Evolutionary conservation across 2,113 vertebrate genomes (phyloP).

Genomic region (Calyptomena viridis): DNA sequence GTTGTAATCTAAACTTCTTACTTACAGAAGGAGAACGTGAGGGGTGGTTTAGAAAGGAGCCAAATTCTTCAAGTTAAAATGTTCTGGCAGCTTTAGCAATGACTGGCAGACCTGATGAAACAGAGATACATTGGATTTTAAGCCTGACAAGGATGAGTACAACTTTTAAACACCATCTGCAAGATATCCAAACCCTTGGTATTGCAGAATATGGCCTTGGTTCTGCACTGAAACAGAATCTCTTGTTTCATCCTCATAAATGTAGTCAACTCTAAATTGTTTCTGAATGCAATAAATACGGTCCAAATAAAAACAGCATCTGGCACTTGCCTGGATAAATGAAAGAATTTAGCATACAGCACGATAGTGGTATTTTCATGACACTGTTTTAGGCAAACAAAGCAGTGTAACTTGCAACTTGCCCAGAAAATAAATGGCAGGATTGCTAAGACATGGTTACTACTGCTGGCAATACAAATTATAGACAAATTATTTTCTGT

Average conservation of each 20-base stretch:
- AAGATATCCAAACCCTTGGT: neutral
- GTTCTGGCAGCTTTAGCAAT: neutral
- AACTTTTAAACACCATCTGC: conserved; percentile 34
- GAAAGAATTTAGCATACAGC: neutral
- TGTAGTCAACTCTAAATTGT: neutral
- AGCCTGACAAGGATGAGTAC: neutral
- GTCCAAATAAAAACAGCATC: neutral
- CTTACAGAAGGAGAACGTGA: neutral
- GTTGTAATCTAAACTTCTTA: neutral
- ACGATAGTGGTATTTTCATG: neutral
- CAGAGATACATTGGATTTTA: neutral
- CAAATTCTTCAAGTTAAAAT: neutral
- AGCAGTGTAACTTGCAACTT: neutral
- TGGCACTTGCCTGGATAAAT: neutral
- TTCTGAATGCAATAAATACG: neutral
- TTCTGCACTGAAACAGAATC: neutral
- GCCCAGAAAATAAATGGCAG: neutral
- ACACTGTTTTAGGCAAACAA: neutral
- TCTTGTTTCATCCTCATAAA: neutral
- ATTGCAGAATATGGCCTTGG: neutral
- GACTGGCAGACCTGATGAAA: neutral
- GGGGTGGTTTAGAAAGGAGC: neutral
- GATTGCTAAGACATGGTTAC: neutral
- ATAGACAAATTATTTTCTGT: neutral
- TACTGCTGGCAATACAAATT: neutral